Percentiles rank a stretch among this genome's conserved stretches.
Conservation (phyloP, 1,140 invertebrate genomes). For the Neotoxoptera formosana region DNA sequence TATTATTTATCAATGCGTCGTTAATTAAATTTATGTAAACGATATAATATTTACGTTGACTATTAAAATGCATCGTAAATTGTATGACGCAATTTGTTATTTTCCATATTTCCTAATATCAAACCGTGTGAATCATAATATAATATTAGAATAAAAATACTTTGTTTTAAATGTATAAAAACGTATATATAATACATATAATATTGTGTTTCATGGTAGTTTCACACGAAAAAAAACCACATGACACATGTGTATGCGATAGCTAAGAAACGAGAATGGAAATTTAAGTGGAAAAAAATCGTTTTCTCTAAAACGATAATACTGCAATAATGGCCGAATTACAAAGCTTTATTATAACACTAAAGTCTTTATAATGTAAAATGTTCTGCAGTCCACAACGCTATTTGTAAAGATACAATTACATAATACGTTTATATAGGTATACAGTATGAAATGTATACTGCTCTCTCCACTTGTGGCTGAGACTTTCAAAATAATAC, state of each 20-base stretch:
- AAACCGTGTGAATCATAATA: slow-evolving; percentile 1
- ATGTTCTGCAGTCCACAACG: neutral
- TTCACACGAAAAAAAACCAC: neutral
- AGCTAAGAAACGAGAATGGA: neutral
- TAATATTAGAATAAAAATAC: neutral
- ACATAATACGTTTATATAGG: neutral
- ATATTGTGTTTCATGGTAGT: neutral
- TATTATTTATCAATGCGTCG: neutral
- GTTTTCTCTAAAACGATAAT: neutral
- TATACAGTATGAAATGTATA: neutral
- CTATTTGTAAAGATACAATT: neutral
- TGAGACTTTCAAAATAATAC: neutral
- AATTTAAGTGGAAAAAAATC: neutral
- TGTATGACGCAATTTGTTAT: neutral
- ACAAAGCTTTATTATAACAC: neutral
- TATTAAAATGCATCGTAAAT: neutral
- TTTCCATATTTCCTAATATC: slow-evolving; percentile 9
- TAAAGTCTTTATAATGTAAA: neutral
- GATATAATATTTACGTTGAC: neutral
- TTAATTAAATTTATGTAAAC: slow-evolving; percentile 6
- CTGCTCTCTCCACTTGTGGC: too few species aligned
- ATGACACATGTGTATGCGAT: neutral
- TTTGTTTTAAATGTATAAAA: neutral
- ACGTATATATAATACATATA: neutral
- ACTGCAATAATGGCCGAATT: neutral